A percentile compares a stretch with the other conserved stretches of the same genome.
These are phyloP conservation scores for Solea senegalensis DNA, from an alignment of 2,113 vertebrate genomes.

Conservation along the genomic window DNA sequence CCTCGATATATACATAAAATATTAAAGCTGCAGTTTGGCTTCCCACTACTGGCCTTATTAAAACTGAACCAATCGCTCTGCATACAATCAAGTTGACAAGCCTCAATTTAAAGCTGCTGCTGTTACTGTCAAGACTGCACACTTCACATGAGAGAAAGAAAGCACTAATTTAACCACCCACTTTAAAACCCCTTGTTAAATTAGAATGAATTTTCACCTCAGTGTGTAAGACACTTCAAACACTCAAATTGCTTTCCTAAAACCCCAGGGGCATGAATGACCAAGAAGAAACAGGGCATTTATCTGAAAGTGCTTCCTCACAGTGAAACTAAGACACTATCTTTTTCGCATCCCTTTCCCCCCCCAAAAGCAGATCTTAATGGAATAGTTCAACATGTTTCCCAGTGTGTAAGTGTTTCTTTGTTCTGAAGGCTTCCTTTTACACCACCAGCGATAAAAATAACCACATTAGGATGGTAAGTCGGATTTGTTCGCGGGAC, in stretches of 20 bases:
- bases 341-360: too few species aligned
- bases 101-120: not conserved
- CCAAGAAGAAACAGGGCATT: too few species aligned
- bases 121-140: conserved; percentile 15
- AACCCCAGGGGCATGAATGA: not conserved
- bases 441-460: too few species aligned
- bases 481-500: too few species aligned
- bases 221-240: conserved; percentile 10
- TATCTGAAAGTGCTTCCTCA: too few species aligned
- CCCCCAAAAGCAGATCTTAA: too few species aligned
- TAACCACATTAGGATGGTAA: too few species aligned
- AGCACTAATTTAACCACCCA: conserved; percentile 14
- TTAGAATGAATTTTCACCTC: conserved; percentile 11
- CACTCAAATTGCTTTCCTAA: not conserved
- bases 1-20: too few species aligned
- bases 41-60: conserved; percentile 9
- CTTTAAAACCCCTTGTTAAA: conserved; percentile 8
- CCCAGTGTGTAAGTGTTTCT: too few species aligned
- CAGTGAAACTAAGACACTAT: too few species aligned
- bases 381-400: too few species aligned
- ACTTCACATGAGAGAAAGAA: conserved; percentile 17
- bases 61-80: conserved; percentile 8
- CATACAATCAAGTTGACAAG: conserved; percentile 6
- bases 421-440: too few species aligned
- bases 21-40: not conserved